phyloP scores from a whole-genome alignment of 2,113 vertebrate genomes.

The Phrynosoma platyrhinos region DNA sequence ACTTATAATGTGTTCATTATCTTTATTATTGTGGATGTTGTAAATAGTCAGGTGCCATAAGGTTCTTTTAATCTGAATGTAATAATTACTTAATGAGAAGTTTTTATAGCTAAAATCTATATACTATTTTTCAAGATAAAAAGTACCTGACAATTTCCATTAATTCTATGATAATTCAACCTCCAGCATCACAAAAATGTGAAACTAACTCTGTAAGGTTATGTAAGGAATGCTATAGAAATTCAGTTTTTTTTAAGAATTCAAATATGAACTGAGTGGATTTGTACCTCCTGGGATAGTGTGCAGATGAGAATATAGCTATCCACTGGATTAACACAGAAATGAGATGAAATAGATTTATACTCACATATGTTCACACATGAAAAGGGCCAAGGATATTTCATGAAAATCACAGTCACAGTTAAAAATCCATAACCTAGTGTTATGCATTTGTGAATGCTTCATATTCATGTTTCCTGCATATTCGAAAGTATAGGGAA shows the following conservation, averaged over 20 bases:
- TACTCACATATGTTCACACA: no score
- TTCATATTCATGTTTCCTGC: no score
- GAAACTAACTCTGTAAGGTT: background rate
- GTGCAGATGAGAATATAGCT: background rate
- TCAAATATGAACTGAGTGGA: background rate
- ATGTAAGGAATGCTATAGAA: background rate
- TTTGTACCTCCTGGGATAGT: background rate
- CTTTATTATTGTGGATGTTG: slow-evolving; percentile 9
- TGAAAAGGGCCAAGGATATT: no score
- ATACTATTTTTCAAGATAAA: background rate
- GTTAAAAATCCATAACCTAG: no score
- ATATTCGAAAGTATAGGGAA: no score
- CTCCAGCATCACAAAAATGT: background rate
- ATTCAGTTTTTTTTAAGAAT: background rate
- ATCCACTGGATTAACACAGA: background rate
- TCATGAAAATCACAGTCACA: no score
- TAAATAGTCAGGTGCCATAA: slow-evolving; percentile 2
- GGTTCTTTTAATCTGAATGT: slow-evolving; percentile 13
- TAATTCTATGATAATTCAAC: background rate
- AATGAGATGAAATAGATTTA: no score
- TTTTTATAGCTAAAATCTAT: slow-evolving; percentile 13
- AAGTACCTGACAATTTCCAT: slow-evolving; percentile 21
- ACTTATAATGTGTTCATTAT: slow-evolving; percentile 4
- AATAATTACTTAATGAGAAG: background rate
- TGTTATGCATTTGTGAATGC: no score